Percentiles rank a stretch among this genome's conserved stretches.
Conservation (phyloP, 2,888 invertebrate genomes). For the Cephalotes varians region DNA sequence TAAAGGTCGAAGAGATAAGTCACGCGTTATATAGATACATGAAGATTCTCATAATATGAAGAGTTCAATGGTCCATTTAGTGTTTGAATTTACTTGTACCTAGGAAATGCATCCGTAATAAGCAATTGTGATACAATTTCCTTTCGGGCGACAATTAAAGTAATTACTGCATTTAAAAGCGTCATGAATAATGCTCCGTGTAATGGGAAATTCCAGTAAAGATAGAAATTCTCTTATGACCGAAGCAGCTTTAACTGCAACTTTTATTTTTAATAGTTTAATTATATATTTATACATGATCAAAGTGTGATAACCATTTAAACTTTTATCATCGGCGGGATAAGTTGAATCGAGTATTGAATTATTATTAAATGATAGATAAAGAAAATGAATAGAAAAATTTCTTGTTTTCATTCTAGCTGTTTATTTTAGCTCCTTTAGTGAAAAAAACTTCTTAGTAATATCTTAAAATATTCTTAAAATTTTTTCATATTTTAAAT, state of each 20-base stretch:
- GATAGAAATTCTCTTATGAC: not conserved
- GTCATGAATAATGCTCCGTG: not conserved
- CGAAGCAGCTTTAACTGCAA: not conserved
- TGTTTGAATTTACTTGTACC: not conserved
- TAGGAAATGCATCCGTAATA: not conserved
- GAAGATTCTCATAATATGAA: too few species aligned
- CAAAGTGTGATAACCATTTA: not conserved
- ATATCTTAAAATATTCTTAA: too few species aligned
- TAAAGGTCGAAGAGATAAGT: too few species aligned
- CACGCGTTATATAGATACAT: too few species aligned
- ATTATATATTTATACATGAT: not conserved
- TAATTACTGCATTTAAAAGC: conserved; percentile 32
- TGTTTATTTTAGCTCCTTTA: too few species aligned
- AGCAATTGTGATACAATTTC: conserved; percentile 30
- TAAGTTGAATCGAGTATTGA: not conserved
- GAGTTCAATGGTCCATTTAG: not conserved
- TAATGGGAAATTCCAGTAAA: not conserved
- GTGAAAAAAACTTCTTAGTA: too few species aligned
- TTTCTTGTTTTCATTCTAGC: too few species aligned
- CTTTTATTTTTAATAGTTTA: not conserved
- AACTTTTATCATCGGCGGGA: not conserved
- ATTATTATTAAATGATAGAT: too few species aligned
- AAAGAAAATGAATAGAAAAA: too few species aligned
- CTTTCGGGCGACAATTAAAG: not conserved
- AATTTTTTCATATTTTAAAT: too few species aligned